Evolutionary conservation across 2,888 invertebrate species (phyloP), one percentile per base, ranked within the genome.

Genomic region (Neoascia interrupta): DNA sequence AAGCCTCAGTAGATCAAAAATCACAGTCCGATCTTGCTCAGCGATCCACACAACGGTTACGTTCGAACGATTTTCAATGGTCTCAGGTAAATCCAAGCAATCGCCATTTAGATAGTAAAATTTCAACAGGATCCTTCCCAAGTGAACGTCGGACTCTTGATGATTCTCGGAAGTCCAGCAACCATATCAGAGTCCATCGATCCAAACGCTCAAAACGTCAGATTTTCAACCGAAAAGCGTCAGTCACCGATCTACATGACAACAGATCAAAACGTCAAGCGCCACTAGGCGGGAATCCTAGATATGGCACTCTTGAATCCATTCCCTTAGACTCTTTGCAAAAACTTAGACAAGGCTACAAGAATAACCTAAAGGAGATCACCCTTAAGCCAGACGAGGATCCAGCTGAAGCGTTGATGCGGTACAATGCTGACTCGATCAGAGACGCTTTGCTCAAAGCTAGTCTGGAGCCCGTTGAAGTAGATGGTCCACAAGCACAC

Each of bases 301-400:
- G 84, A 5, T 85, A 84, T 53, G 83, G 86, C 4, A 84, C 87
- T 0, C 31, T 87, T 45, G 85, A 87, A 63, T 80, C 85, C 8
- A 87, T 87, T n/a, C 86, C 86, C 31, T 83, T 83, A 28, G 81
- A 84, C 2, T 86, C 87, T 0, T 51, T 87, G 36, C 81, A 84
- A 11, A 84, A 83, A 6, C 54, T 87, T n/a, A 84, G 87, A 0
- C 82, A 84, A 58, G 85, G 84, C n/a, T 87, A 85, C 63, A 87
- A 85, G 47, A 56, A 82, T 43, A 83, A 85, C 0, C 66, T 87
- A 2, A 87, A 85, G 43, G 87, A 87, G 82, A 87, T 87, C n/a
- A 87, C 86, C 0, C 58, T 87, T 8, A 84, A 84, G 68, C 87
- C 87, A 0, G 83, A 87, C 5, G 87, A 87, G 68, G 87, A 86